These are phyloP conservation scores for Aspidapion aeneum DNA, from an alignment of 2,888 invertebrate species.

Conservation along the genomic window DNA sequence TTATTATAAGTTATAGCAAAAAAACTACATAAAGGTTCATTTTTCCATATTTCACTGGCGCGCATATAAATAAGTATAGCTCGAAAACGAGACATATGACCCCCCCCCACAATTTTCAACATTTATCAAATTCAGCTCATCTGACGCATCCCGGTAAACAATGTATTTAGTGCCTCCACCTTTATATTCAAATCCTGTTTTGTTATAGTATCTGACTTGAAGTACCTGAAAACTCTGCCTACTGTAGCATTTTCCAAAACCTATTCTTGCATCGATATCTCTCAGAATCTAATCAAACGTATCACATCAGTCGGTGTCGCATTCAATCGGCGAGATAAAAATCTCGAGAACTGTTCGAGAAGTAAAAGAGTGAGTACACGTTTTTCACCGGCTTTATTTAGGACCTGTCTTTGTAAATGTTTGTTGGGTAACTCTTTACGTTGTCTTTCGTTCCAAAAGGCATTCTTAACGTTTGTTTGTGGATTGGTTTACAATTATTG, in stretches of 20 bases:
- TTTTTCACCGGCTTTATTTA: conserved; percentile 23
- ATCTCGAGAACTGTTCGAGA: conserved; percentile 20
- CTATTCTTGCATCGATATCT: conserved; percentile 14
- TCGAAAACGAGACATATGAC: too few species aligned
- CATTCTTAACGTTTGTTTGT: not conserved
- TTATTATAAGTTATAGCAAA: too few species aligned
- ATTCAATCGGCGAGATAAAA: conserved; percentile 23
- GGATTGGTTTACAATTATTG: not conserved
- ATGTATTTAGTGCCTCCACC: too few species aligned
- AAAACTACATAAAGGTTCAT: too few species aligned
- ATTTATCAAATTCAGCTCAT: too few species aligned
- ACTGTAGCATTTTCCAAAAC: not conserved
- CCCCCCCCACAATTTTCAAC: too few species aligned
- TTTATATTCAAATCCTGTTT: too few species aligned
- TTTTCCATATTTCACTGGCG: too few species aligned
- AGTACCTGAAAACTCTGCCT: too few species aligned
- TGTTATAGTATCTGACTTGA: too few species aligned
- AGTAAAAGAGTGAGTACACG: conserved; percentile 17
- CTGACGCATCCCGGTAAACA: too few species aligned
- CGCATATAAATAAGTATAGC: too few species aligned
- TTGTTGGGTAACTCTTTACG: conserved; percentile 16
- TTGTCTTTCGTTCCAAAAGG: conserved; percentile 9
- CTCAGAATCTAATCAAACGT: conserved; percentile 22
- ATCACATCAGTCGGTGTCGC: conserved; percentile 23
- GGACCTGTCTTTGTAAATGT: conserved; percentile 20